Evolutionary conservation across 2,113 vertebrate genomes (phyloP).

Genomic region (Equus przewalskii): DNA sequence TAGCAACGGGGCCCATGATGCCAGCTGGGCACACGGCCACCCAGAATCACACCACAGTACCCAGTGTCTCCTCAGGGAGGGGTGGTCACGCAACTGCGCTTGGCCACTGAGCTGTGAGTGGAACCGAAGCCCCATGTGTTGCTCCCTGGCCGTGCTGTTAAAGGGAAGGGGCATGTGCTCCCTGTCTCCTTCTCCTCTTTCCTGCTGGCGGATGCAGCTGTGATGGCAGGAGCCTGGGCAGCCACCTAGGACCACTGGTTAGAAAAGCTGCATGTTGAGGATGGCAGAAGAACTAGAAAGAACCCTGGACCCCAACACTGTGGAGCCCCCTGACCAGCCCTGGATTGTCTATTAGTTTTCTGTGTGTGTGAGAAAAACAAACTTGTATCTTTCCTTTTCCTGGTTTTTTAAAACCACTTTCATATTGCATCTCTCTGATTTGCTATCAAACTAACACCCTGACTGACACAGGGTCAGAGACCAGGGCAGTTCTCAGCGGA

Average conservation of each 20-base stretch:
- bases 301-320: accelerated
- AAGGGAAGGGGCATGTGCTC: not conserved
- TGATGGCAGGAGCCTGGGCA: not conserved
- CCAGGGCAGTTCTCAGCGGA: accelerated
- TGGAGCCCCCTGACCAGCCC: not conserved
- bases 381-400: not conserved
- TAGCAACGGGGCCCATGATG: not conserved
- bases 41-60: not conserved
- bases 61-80: too few relatives aligned
- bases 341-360: not conserved
- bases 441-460: not conserved
- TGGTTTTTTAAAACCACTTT: not conserved
- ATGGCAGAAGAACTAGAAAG: not conserved
- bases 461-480: not conserved
- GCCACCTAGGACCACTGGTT: not conserved
- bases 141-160: not conserved
- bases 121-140: not conserved
- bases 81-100: too few relatives aligned
- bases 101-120: accelerated
- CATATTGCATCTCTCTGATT: not conserved
- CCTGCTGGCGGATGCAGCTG: not conserved
- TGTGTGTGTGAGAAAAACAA: not conserved
- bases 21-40: not conserved
- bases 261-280: not conserved
- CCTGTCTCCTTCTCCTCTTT: not conserved